Evolutionary conservation across 2,113 vertebrate species (phyloP), one percentile per base, ranked within the genome.

Genomic region (Hiodon tergisus): DNA sequence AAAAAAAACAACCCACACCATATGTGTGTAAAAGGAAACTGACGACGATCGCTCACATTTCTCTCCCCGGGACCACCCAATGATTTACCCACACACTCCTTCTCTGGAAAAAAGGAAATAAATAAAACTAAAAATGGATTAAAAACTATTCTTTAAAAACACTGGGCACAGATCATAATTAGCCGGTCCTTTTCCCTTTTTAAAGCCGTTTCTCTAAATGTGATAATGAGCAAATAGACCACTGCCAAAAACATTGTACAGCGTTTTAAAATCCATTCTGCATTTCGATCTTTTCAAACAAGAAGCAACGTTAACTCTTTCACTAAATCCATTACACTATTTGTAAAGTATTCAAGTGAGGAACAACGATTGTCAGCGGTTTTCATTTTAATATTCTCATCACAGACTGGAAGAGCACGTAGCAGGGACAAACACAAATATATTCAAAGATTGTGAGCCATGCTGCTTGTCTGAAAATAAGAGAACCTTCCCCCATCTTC

Each of bases 51-150:
- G 9, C 47, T 72, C 46, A n/a, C 3, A 81, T 82, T 84, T 83
- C 81, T 85, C 82, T 82, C 73, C 74, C 81, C 84, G 76, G 81
- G 90, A 92, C 91, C 90, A 91, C 90, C 90, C 91, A 92, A 77
- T 7, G 85, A 79, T 88, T 86, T 85, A 85, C 89, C 86, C 89
- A 89, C 90, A 88, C 82, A 78, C 79, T 84, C 72, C 82, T 84
- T 79, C 84, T 86, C 17, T 62, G 50, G 58, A 70, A 54, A 85
- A 31, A 87, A 79, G 68, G 76, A 77, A 72, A 71, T 76, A 75
- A 76, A 76, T 59, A 73, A 76, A 67, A 75, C 54, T 69, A 71
- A 69, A 81, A 82, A 84, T 75, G 80, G 72, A 77, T 67, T 53
- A 47, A 57, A 60, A 75, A 68, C 69, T 81, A 71, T 57, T 13